A percentile compares a stretch with the other conserved stretches of the same genome.
Evolutionary conservation across 2,888 invertebrate genomes (phyloP).

Genomic region (Xanthia togata): DNA sequence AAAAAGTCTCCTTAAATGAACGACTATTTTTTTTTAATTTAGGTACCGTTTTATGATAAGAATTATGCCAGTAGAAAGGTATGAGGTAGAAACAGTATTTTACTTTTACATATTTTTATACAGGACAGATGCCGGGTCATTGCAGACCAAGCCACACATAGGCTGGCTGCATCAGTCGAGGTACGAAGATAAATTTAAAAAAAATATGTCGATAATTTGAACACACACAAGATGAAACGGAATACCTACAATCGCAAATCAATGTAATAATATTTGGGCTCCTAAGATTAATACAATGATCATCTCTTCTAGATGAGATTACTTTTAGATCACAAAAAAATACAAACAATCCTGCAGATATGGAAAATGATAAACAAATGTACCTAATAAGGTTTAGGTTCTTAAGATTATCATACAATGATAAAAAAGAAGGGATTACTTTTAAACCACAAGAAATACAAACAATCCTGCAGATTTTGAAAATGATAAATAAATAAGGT

Average conservation of each 20-base stretch:
- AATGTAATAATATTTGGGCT: background rate
- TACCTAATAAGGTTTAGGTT: background rate
- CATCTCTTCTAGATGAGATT: too few species aligned
- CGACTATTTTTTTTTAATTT: background rate
- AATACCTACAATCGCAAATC: background rate
- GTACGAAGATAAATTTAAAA: background rate
- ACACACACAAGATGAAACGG: background rate
- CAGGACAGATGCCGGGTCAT: background rate
- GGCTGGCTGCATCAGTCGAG: background rate
- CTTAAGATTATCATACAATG: background rate
- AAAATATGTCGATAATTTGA: background rate
- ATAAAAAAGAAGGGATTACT: background rate
- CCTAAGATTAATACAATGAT: too few species aligned
- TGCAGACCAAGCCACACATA: background rate
- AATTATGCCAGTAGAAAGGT: background rate
- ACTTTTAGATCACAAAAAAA: too few species aligned
- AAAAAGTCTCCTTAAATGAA: too few species aligned
- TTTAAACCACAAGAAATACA: conserved; percentile 13
- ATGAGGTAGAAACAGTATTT: background rate
- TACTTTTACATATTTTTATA: background rate
- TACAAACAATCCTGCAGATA: too few species aligned
- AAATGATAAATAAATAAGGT: conserved; percentile 74
- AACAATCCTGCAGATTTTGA: conserved; percentile 68
- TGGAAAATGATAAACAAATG: too few species aligned
- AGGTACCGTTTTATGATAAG: background rate